Evolutionary conservation across 2,888 invertebrate genomes (phyloP).

Genomic region (Nemotelus nigrinus): DNA sequence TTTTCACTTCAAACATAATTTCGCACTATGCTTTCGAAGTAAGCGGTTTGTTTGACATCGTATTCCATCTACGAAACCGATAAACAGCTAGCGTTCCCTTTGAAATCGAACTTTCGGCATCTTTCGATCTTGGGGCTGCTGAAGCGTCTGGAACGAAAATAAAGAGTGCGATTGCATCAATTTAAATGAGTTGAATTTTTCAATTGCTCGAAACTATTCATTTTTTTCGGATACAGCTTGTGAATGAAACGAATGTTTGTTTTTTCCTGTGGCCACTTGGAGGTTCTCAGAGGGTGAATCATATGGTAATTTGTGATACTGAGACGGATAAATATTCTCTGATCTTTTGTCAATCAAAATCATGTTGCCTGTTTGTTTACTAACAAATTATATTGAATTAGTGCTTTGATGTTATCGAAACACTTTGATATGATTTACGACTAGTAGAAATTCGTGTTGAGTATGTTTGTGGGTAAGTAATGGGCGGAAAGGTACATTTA

Average conservation of each 20-base stretch:
- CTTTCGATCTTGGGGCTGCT: background rate
- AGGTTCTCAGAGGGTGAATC: conserved; percentile 31
- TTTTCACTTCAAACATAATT: background rate
- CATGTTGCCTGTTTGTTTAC: conserved; percentile 39
- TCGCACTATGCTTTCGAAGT: background rate
- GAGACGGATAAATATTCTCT: conserved; percentile 20
- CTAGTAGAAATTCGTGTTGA: no score
- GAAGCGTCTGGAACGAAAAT: conserved; percentile 4
- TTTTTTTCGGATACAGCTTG: conserved; percentile 16
- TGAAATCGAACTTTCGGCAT: background rate
- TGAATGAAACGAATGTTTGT: conserved; percentile 42
- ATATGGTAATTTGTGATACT: background rate
- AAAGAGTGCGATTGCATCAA: conserved; percentile 9
- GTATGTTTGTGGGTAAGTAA: no score
- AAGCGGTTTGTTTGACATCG: background rate
- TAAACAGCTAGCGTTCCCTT: background rate
- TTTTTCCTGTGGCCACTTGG: conserved; percentile 29
- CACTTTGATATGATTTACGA: conserved; percentile 34
- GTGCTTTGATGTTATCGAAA: conserved; percentile 37
- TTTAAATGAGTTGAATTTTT: conserved; percentile 34
- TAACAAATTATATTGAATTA: conserved; percentile 40
- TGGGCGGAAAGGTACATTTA: no score
- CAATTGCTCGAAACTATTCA: conserved; percentile 24
- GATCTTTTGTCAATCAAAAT: conserved; percentile 30
- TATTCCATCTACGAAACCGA: background rate